Evolutionary conservation across 2,113 vertebrate genomes (phyloP), one percentile per base, ranked within the genome.

Genomic region (Brevimyrus niger): DNA sequence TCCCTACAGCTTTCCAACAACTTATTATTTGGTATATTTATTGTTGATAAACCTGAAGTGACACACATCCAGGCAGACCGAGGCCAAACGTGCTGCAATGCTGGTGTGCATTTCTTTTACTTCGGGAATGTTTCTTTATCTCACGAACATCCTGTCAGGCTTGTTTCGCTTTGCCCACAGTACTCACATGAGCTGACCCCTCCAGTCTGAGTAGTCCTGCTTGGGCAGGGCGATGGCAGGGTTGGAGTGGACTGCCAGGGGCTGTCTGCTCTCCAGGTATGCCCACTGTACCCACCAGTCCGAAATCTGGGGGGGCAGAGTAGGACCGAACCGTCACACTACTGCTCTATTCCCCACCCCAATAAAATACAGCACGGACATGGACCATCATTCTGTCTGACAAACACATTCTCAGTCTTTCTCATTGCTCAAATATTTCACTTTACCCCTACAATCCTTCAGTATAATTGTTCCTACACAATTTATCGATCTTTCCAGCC

Each of bases 241-340:
- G 92, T 93, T 97, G 0, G 96, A 97, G 92, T 97, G 97, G 10
- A 97, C 96, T 0, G 96, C 93, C 19, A 97, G 92, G 0, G 97
- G 96, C 91, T 96, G 94, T 21, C 96, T 93, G 91, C 95, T 95
- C 92, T 96, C 96, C 92, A 97, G 90, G 83, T 96, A 97, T 1
- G 96, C 94, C 91, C 94, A 94, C 93, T 97, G 96, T 11, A 96
- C 94, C 96, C 96, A 97, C 95, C 95, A 96, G 88, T 97, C 96
- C 1, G 95, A 87, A 61, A 97, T 94, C 96, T 97, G 90, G 21
- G 21, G 23, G 90, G 53, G 17, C 38, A 6, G 31, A 35, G 11
- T 21, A 47, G 50, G 27, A 89, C 51, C n/a, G 1, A 11, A 82
- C 65, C 27, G 10, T 47, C 38, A 69, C 73, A 42, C 73, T 17